phyloP scores from a whole-genome alignment of 2,797 vertebrate genomes.

The Ambastaia sidthimunki region DNA sequence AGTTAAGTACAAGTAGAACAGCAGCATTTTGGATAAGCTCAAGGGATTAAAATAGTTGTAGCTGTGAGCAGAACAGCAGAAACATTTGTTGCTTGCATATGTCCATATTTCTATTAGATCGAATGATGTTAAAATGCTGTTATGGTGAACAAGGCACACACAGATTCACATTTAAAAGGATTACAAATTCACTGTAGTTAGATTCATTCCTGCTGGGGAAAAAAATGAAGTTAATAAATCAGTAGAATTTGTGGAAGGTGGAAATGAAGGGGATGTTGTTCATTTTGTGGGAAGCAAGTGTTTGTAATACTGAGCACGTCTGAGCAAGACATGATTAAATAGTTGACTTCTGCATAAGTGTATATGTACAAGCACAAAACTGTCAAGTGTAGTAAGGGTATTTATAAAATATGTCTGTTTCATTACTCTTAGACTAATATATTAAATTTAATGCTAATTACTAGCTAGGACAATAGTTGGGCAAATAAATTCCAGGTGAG shows the following conservation, averaged over 20 bases:
- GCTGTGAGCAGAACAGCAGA: background rate
- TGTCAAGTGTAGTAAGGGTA: background rate
- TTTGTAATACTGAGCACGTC: too few relatives aligned
- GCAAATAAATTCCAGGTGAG: constrained; percentile 7
- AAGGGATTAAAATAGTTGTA: background rate
- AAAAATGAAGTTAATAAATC: too few relatives aligned
- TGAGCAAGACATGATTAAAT: too few relatives aligned
- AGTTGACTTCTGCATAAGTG: background rate
- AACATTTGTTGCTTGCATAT: constrained; percentile 7
- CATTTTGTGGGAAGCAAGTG: too few relatives aligned
- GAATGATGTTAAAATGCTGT: background rate
- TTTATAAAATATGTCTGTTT: constrained; percentile 2
- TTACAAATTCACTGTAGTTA: background rate
- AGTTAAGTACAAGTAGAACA: background rate
- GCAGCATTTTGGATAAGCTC: background rate
- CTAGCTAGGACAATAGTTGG: constrained; percentile 4
- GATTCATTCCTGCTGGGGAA: too few relatives aligned
- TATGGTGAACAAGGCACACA: background rate
- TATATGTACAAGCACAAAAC: constrained; percentile 7
- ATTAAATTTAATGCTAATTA: constrained; percentile 1
- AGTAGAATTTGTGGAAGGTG: too few relatives aligned
- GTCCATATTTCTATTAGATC: background rate
- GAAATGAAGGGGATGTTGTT: too few relatives aligned
- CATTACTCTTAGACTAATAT: constrained; percentile 16
- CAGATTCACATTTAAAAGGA: background rate